Evolutionary conservation across 2,113 vertebrate species (phyloP).

Genomic region (Oreochromis spilurus): DNA sequence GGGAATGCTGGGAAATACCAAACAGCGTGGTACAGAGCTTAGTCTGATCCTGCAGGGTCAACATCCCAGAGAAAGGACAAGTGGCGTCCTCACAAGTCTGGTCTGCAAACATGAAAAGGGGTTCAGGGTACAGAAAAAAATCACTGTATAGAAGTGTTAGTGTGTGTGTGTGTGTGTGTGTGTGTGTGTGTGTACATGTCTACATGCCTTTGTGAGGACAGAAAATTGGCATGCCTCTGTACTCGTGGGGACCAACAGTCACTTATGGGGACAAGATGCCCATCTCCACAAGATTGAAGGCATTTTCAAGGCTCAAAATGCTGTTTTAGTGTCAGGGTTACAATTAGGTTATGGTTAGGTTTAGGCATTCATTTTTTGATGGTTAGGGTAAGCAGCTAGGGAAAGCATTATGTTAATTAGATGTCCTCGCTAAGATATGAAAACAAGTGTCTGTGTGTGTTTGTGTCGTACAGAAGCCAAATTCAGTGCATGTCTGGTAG

Average conservation of each 20-base stretch:
- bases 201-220: background rate
- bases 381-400: background rate
- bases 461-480: constrained; percentile 80
- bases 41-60: constrained; percentile 64
- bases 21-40: constrained; percentile 75
- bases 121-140: background rate
- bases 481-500: constrained; percentile 85
- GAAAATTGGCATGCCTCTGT: background rate
- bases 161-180: background rate
- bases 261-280: background rate
- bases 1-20: constrained; percentile 63
- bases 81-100: constrained; percentile 75
- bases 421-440: background rate
- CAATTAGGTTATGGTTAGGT: background rate
- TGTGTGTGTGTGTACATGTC: background rate
- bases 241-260: background rate
- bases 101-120: constrained; percentile 50
- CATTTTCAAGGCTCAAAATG: background rate
- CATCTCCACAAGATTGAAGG: background rate
- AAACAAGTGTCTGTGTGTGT: background rate
- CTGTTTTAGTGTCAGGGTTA: background rate
- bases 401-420: background rate
- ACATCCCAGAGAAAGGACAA: constrained; percentile 76
- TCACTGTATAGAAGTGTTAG: fast-evolving
- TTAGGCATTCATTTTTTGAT: background rate